phyloP scores from a whole-genome alignment of 1,140 invertebrate species.

The Drosophila eugracilis region DNA sequence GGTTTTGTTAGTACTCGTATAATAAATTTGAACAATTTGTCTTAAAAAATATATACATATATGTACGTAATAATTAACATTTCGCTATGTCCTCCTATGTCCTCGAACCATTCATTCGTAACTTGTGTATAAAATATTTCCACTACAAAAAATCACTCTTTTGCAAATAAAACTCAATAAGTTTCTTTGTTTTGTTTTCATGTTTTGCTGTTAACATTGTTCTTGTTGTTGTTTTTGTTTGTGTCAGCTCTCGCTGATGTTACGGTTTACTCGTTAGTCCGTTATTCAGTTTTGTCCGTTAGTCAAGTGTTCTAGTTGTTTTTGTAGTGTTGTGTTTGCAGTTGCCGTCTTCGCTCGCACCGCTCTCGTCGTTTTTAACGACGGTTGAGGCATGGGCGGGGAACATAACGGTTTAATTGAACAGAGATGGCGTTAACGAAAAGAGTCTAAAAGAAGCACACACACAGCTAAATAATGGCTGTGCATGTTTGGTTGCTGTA shows the following conservation, averaged over 20 bases:
- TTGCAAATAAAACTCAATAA: slow-evolving; percentile 80
- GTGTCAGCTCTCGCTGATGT: slow-evolving; percentile 17
- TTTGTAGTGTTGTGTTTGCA: slow-evolving; percentile 18
- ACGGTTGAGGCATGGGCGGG: slow-evolving; percentile 1
- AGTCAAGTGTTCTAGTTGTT: slow-evolving; percentile 15
- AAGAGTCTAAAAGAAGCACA: slow-evolving; percentile 42
- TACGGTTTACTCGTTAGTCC: slow-evolving; percentile 1
- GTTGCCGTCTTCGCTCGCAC: slow-evolving; percentile 19
- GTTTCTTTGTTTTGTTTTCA: slow-evolving; percentile 54
- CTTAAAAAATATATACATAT: slow-evolving; percentile 81
- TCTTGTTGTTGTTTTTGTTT: slow-evolving; percentile 32
- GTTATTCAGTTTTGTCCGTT: slow-evolving; percentile 19
- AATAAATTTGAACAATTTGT: slow-evolving; percentile 78
- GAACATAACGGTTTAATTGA: slow-evolving; percentile 14
- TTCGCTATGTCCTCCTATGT: slow-evolving; percentile 66
- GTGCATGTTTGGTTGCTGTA: slow-evolving; percentile 6
- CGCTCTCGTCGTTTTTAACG: slow-evolving; percentile 30
- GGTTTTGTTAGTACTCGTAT: slow-evolving; percentile 50
- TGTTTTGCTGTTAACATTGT: slow-evolving; percentile 72
- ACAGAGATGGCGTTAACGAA: slow-evolving; percentile 22
- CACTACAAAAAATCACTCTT: slow-evolving; percentile 83
- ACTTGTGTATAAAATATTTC: slow-evolving; percentile 80
- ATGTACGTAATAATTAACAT: slow-evolving; percentile 83
- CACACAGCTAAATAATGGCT: slow-evolving; percentile 12
- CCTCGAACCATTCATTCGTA: slow-evolving; percentile 51